A percentile compares a stretch with the other conserved stretches of the same genome.
phyloP scores from a whole-genome alignment of 64 coral and sea anemone genomes.

The Stylophora pistillata region DNA sequence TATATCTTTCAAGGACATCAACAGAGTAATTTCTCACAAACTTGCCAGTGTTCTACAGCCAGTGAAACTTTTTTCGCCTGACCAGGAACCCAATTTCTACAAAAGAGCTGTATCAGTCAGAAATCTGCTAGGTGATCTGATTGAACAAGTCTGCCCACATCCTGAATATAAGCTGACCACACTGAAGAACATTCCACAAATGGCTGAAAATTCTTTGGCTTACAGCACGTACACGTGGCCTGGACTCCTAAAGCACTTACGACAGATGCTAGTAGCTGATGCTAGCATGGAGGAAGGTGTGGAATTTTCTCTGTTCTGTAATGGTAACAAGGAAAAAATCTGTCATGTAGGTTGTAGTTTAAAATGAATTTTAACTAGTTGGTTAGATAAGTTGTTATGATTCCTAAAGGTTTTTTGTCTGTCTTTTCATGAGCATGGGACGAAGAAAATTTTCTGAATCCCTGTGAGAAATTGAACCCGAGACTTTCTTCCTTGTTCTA shows the following conservation, averaged over 20 bases:
- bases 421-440: no score
- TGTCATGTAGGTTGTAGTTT: no score
- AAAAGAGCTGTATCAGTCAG: constrained; percentile 59
- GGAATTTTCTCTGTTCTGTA: neutral
- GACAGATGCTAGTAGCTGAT: constrained; percentile 98
- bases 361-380: no score
- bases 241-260: constrained; percentile 83
- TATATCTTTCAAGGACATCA: constrained; percentile 95
- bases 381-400: no score
- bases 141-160: constrained; percentile 91
- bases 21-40: constrained; percentile 90
- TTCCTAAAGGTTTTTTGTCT: no score
- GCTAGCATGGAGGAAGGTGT: constrained; percentile 98
- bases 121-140: constrained; percentile 79
- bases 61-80: constrained; percentile 76
- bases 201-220: constrained; percentile 85
- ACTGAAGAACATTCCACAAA: constrained; percentile 88
- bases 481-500: no score
- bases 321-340: no score
- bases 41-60: constrained; percentile 93
- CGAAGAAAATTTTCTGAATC: no score
- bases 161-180: constrained; percentile 94
- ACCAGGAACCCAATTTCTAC: constrained; percentile 31
- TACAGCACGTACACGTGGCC: constrained; percentile 92
- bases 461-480: no score